phyloP scores from a whole-genome alignment of 2,888 invertebrate genomes.

The Lissocephala sabroskyi region DNA sequence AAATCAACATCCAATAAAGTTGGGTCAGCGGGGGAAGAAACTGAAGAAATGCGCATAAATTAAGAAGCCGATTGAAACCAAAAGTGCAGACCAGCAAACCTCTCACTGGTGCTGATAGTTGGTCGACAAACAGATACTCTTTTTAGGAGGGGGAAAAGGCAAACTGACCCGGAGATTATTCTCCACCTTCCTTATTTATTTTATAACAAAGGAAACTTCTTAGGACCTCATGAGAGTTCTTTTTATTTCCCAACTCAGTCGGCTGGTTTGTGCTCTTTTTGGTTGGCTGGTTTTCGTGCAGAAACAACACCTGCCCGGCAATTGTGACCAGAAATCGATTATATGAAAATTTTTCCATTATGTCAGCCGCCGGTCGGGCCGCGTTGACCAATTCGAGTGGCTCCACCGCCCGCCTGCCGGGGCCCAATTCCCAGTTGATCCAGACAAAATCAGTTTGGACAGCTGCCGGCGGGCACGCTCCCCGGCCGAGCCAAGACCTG shows the following conservation, averaged over 20 bases:
- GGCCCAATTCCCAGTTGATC: conserved; percentile 28
- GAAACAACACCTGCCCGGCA: too few species aligned
- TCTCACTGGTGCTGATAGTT: not conserved
- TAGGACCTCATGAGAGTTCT: too few species aligned
- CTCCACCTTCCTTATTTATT: too few species aligned
- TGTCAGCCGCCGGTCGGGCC: conserved; percentile 21
- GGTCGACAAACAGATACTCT: too few species aligned
- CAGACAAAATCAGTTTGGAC: conserved; percentile 2
- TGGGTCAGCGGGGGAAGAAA: not conserved
- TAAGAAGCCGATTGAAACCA: conserved; percentile 4
- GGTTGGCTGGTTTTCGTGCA: too few species aligned
- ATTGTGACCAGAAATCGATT: conserved; percentile 39
- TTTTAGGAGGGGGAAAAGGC: too few species aligned
- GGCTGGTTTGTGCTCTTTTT: too few species aligned
- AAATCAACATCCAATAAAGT: conserved; percentile 15
- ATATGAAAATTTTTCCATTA: conserved; percentile 49
- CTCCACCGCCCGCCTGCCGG: conserved; percentile 8
- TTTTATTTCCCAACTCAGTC: conserved; percentile 6
- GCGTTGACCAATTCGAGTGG: not conserved
- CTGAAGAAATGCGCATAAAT: conserved; percentile 49
- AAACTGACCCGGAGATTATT: too few species aligned
- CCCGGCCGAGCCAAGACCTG: too few species aligned
- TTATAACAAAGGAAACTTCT: conserved; percentile 3
- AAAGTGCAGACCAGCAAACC: not conserved
- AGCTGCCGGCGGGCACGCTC: not conserved